phyloP scores from a whole-genome alignment of 2,888 invertebrate genomes.

The Eledone cirrhosa region DNA sequence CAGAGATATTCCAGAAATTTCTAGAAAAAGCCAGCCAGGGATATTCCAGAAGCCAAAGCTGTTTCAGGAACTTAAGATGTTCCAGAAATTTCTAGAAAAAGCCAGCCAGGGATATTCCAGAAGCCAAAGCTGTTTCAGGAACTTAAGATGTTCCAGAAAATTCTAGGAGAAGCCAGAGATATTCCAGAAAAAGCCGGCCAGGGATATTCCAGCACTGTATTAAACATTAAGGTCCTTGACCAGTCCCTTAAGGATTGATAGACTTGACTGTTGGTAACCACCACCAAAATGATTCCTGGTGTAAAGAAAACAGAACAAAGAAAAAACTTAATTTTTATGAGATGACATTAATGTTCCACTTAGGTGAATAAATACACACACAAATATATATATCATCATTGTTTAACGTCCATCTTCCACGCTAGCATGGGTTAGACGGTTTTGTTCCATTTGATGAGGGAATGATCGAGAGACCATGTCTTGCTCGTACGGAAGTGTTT shows the following conservation, averaged over 20 bases:
- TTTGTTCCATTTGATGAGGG: too few species aligned
- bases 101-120: too few species aligned
- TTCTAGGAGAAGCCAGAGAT: too few species aligned
- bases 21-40: too few species aligned
- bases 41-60: background rate
- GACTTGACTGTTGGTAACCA: constrained; percentile 65
- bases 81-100: background rate
- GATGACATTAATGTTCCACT: background rate
- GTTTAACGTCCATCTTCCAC: too few species aligned
- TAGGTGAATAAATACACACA: background rate
- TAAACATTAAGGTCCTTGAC: background rate
- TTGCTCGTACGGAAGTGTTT: too few species aligned
- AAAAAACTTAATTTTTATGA: background rate
- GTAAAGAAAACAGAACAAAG: constrained; percentile 36
- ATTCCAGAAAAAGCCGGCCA: too few species aligned
- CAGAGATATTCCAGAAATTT: too few species aligned
- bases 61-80: background rate
- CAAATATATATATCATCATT: too few species aligned
- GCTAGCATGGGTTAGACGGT: too few species aligned
- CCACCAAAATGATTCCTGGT: constrained; percentile 71
- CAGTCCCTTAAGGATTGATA: constrained; percentile 60
- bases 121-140: background rate
- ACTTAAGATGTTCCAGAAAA: background rate
- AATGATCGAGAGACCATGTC: too few species aligned
- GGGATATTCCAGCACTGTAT: background rate